Percentiles rank a stretch among this genome's conserved stretches.
Conservation (phyloP, 2,888 invertebrate species). For the Drosophila limbata region DNA sequence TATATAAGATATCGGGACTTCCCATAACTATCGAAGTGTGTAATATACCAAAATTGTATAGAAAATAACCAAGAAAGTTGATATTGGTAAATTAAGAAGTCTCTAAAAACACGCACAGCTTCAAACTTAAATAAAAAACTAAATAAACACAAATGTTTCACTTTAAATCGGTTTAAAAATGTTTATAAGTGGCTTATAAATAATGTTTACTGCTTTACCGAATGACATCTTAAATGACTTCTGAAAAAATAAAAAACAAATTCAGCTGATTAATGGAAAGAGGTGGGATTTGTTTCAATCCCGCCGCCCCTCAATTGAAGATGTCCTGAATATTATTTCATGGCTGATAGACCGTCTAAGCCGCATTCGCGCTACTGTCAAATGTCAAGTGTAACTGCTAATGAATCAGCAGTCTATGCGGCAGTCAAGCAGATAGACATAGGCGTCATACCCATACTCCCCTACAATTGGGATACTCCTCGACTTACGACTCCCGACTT, state of each 20-base stretch:
- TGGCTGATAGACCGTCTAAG: conserved; percentile 48
- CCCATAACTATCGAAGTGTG: neutral
- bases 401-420: conserved; percentile 38
- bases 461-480: neutral
- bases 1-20: neutral
- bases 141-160: neutral
- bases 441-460: conserved; percentile 13
- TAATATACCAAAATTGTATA: neutral
- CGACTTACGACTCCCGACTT: too few species aligned
- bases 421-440: conserved; percentile 25
- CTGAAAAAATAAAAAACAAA: neutral
- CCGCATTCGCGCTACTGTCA: conserved; percentile 34
- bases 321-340: conserved; percentile 42
- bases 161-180: neutral
- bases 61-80: neutral
- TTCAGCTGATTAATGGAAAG: conserved; percentile 13
- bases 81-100: neutral
- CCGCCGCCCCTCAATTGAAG: conserved; percentile 15
- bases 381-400: conserved; percentile 48
- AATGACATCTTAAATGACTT: conserved; percentile 7
- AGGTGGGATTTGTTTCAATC: conserved; percentile 5
- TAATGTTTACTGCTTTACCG: neutral
- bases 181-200: neutral
- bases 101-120: too few species aligned
- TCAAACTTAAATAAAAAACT: too few species aligned